phyloP scores from a whole-genome alignment of 64 coral and sea anemone genomes.

The Astreopora myriophthalma region DNA sequence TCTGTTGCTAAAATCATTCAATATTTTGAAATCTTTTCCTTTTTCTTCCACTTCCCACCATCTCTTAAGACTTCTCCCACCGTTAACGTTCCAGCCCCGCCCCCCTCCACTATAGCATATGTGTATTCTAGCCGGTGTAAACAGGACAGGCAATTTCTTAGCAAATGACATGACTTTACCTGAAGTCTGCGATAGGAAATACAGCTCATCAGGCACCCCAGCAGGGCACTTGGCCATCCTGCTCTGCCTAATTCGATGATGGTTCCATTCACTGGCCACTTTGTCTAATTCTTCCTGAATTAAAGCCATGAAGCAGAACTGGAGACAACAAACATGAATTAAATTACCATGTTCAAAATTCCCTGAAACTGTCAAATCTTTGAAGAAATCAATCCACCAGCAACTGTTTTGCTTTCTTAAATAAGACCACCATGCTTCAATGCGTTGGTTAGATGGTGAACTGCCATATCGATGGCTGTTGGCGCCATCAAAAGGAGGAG shows the following conservation, averaged over 20 bases:
- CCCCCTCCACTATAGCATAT: too few relatives aligned
- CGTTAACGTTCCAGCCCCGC: background rate
- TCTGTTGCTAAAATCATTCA: background rate
- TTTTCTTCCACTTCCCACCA: background rate
- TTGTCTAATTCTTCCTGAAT: constrained; percentile 48
- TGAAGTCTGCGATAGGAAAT: constrained; percentile 20
- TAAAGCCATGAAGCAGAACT: constrained; percentile 44
- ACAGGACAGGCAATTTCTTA: background rate
- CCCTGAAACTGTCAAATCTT: constrained; percentile 14
- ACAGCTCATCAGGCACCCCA: constrained; percentile 52
- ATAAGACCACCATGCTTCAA: constrained; percentile 56
- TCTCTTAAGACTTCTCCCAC: background rate
- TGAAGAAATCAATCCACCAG: constrained; percentile 59
- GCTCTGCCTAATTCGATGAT: constrained; percentile 28
- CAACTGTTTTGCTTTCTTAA: constrained; percentile 18
- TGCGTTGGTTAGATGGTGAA: constrained; percentile 25
- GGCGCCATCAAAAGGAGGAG: background rate
- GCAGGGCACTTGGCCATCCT: constrained; percentile 37
- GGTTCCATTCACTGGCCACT: constrained; percentile 29
- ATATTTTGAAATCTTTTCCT: background rate
- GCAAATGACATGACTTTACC: background rate
- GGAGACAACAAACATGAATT: constrained; percentile 28
- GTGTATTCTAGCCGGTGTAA: background rate
- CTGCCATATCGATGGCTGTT: constrained; percentile 5
- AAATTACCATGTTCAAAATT: constrained; percentile 53